Conservation (phyloP, 2,888 invertebrate genomes). For the Chironomus tentans region DNA sequence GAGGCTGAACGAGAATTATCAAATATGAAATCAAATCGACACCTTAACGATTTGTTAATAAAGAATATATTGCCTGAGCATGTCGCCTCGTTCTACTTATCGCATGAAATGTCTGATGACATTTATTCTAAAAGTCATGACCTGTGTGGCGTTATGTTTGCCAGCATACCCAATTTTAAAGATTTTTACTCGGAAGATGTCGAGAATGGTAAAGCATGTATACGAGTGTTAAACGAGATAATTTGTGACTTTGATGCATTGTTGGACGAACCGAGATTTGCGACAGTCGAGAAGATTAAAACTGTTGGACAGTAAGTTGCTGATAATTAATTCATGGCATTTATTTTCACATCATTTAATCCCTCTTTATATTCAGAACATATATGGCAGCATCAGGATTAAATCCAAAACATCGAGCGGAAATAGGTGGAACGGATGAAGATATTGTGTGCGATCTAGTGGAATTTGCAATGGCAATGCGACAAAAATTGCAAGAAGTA, state of each 20-base stretch:
- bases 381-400: slow-evolving; percentile 95
- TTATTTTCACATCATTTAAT: background rate
- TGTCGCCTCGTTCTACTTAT: slow-evolving; percentile 88
- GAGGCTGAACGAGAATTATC: slow-evolving; percentile 88
- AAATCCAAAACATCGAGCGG: slow-evolving; percentile 48
- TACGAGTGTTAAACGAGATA: slow-evolving; percentile 93
- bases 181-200: slow-evolving; percentile 97
- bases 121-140: slow-evolving; percentile 42
- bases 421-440: slow-evolving; percentile 48
- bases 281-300: slow-evolving; percentile 89
- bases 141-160: slow-evolving; percentile 90
- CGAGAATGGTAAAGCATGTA: slow-evolving; percentile 96
- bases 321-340: background rate
- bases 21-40: slow-evolving; percentile 88
- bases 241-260: slow-evolving; percentile 94
- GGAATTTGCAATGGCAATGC: slow-evolving; percentile 87
- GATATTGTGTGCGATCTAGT: slow-evolving; percentile 82
- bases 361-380: slow-evolving; percentile 44
- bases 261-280: slow-evolving; percentile 74
- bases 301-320: slow-evolving; percentile 64
- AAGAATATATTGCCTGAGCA: slow-evolving; percentile 91
- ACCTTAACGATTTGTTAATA: slow-evolving; percentile 54
- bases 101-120: slow-evolving; percentile 58
- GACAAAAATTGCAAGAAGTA: slow-evolving; percentile 77
- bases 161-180: slow-evolving; percentile 94